A percentile compares a stretch with the other conserved stretches of the same genome.
Evolutionary conservation across 2,888 invertebrate genomes (phyloP).

Genomic region (Synergus umbraculus): DNA sequence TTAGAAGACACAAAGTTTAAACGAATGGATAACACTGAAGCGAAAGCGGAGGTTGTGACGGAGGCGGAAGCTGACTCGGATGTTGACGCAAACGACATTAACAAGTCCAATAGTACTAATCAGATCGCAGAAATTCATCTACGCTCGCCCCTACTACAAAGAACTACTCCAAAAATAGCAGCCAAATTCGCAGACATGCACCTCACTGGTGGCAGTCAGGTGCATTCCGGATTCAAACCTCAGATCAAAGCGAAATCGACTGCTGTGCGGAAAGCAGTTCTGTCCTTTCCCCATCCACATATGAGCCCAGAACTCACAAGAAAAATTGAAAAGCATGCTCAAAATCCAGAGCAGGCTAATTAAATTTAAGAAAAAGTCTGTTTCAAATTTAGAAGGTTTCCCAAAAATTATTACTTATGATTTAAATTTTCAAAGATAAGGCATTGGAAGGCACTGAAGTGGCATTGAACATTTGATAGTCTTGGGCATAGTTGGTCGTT

Average conservation of each 20-base stretch:
- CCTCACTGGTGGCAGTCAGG: conserved; percentile 80
- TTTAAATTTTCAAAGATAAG: too few relatives aligned
- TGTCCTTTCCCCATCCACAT: conserved; percentile 78
- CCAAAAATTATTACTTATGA: too few relatives aligned
- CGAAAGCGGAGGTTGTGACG: conserved; percentile 30
- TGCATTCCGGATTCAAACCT: conserved; percentile 81
- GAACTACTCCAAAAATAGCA: conserved; percentile 82
- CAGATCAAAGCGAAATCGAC: conserved; percentile 90
- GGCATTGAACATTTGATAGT: too few relatives aligned
- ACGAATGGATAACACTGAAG: conserved; percentile 49
- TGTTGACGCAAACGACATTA: conserved; percentile 63
- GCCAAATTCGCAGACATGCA: conserved; percentile 83
- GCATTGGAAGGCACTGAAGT: too few relatives aligned
- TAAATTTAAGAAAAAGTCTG: conserved; percentile 49
- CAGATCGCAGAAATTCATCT: conserved; percentile 68
- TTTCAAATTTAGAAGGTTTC: not conserved
- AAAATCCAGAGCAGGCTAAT: conserved; percentile 71
- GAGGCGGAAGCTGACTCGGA: not conserved
- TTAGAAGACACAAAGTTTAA: conserved; percentile 58
- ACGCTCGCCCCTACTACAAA: conserved; percentile 79
- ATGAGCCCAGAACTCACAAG: conserved; percentile 74
- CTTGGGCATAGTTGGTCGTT: too few relatives aligned
- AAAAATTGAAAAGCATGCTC: conserved; percentile 75
- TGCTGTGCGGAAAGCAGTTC: conserved; percentile 84
- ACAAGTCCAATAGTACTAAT: conserved; percentile 70